Evolutionary conservation across 2,888 invertebrate genomes (phyloP).

Genomic region (Rhagophthalmus giganteus): DNA sequence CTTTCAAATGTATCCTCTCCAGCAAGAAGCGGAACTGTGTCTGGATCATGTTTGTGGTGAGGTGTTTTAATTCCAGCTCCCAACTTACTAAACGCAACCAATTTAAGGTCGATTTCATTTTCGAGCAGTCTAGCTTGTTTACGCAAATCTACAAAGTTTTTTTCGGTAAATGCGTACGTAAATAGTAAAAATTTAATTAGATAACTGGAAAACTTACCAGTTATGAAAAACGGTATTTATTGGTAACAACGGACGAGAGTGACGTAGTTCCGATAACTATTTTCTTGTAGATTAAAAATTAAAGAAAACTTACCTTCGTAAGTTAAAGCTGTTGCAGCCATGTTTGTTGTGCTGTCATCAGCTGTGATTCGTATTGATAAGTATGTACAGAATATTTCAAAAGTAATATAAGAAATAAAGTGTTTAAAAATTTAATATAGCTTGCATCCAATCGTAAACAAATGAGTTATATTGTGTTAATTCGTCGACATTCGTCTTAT

Average conservation of each 20-base stretch:
- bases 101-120: constrained; percentile 94
- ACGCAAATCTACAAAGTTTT: constrained; percentile 86
- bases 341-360: constrained; percentile 22
- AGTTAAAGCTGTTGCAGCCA: constrained; percentile 44
- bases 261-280: too few species aligned
- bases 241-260: too few species aligned
- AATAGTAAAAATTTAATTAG: too few species aligned
- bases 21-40: constrained; percentile 82
- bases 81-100: constrained; percentile 93
- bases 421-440: neutral
- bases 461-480: too few species aligned
- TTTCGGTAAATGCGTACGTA: too few species aligned
- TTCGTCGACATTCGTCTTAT: too few species aligned
- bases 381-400: neutral
- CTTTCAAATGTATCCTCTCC: constrained; percentile 91
- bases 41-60: constrained; percentile 61
- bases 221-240: too few species aligned
- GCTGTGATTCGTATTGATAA: neutral
- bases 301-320: constrained; percentile 45
- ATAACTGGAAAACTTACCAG: too few species aligned
- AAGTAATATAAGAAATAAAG: neutral
- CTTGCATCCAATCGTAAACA: too few species aligned
- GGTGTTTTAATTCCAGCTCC: constrained; percentile 68
- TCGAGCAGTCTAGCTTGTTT: constrained; percentile 92
- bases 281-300: constrained; percentile 1